Conservation (phyloP, 2,888 invertebrate species). For the Orthosia incerta region DNA sequence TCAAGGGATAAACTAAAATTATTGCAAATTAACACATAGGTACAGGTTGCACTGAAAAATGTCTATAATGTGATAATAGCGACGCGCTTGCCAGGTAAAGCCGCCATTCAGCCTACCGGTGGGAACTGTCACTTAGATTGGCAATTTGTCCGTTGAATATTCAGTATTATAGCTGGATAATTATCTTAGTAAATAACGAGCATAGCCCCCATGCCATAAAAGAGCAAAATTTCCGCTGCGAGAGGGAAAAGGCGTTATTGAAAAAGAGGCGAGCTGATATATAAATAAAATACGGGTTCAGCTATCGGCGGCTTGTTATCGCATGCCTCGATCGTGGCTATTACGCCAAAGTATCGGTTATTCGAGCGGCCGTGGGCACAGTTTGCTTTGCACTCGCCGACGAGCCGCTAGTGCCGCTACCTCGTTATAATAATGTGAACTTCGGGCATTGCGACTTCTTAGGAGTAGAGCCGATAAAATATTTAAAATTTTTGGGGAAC, state of each 20-base stretch:
- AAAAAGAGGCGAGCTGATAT: conserved; percentile 90
- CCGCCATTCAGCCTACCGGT: conserved; percentile 62
- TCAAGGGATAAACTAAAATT: not conserved
- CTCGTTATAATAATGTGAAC: conserved; percentile 91
- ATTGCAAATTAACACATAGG: conserved; percentile 23
- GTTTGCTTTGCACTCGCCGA: conserved; percentile 87
- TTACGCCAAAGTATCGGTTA: conserved; percentile 89
- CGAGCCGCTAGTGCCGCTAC: conserved; percentile 83
- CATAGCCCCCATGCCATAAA: conserved; percentile 87
- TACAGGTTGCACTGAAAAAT: conserved; percentile 29
- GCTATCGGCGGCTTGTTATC: conserved; percentile 91
- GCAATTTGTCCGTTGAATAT: conserved; percentile 86
- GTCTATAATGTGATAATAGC: conserved; percentile 46
- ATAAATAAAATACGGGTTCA: conserved; percentile 91
- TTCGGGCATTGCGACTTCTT: conserved; percentile 88
- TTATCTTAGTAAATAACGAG: conserved; percentile 88
- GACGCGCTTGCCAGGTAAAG: conserved; percentile 39
- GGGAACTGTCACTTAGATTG: conserved; percentile 79
- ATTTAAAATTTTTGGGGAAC: conserved; percentile 65
- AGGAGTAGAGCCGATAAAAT: conserved; percentile 82
- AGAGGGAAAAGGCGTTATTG: conserved; percentile 90
- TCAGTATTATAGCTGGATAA: conserved; percentile 85
- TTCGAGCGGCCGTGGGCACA: conserved; percentile 87
- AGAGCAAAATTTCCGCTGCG: conserved; percentile 89
- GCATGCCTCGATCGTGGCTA: conserved; percentile 89